phyloP scores from a whole-genome alignment of 2,888 invertebrate genomes.

The Stenoptilia bipunctidactyla region DNA sequence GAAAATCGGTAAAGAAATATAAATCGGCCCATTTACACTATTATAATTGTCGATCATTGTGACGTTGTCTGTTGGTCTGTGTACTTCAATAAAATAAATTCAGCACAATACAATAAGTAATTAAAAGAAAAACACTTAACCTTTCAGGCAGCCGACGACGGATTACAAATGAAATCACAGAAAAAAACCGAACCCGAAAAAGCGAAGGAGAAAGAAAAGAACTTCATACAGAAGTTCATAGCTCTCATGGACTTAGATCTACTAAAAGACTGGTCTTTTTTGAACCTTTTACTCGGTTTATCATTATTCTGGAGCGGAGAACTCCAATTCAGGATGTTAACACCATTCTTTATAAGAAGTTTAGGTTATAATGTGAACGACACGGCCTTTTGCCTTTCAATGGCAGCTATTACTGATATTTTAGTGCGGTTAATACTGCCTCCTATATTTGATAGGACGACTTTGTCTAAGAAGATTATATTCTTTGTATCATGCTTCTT shows the following conservation, averaged over 20 bases:
- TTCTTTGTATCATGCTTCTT: conserved; percentile 80
- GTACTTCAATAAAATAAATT: too few relatives aligned
- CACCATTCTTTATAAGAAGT: conserved; percentile 76
- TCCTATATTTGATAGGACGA: conserved; percentile 78
- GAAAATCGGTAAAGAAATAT: too few relatives aligned
- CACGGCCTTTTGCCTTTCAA: conserved; percentile 80
- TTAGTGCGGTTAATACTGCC: conserved; percentile 79
- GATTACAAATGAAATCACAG: conserved; percentile 58
- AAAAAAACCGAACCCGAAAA: conserved; percentile 41
- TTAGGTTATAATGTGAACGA: conserved; percentile 75
- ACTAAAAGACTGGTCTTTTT: conserved; percentile 78
- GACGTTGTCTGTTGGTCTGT: too few relatives aligned
- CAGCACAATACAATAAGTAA: too few relatives aligned
- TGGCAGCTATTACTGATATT: conserved; percentile 82
- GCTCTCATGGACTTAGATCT: conserved; percentile 79
- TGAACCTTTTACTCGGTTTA: conserved; percentile 79
- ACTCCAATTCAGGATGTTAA: conserved; percentile 81
- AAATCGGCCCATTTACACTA: too few relatives aligned
- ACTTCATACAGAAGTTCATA: conserved; percentile 71
- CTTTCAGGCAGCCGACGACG: conserved; percentile 60
- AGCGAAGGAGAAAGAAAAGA: conserved; percentile 33
- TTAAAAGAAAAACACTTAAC: too few relatives aligned
- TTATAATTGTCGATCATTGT: too few relatives aligned
- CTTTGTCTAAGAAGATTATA: conserved; percentile 77
- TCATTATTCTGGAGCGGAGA: conserved; percentile 82